Evolutionary conservation across 2,888 invertebrate species (phyloP), one percentile per base, ranked within the genome.

Genomic region (Pogonocherus hispidulus): DNA sequence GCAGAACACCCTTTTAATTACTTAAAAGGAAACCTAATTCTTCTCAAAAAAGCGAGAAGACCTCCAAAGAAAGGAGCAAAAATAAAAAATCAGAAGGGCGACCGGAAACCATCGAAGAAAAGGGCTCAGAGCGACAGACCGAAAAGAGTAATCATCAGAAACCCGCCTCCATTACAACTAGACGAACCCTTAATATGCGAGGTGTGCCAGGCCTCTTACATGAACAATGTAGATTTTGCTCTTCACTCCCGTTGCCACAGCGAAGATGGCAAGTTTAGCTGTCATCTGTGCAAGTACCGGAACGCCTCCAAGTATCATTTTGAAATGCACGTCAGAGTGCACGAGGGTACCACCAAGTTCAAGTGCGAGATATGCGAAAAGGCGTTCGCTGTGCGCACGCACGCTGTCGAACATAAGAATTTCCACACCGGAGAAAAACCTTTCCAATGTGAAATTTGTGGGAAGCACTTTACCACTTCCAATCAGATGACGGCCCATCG

Each of bases 371-470:
- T 11, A 80, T 86, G 41, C 82, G 82, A 66, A 66, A 85, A 46
- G 83, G 84, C 11, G 69, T 86, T 32, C 57, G 66, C 71, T 2
- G 71, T 69, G 4, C 79, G 77, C 59, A 79, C 77, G 2, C 78
- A 80, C 19, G 77, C 80, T 4, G 71, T 74, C 11, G 78, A 80
- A 52, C 82, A 81, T 62, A 77, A 80, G 19, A 75, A 79, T 49
- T 79, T 80, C 47, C 83, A 82, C 63, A 80, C 80, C 51, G 79
- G 81, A 0, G 82, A 83, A 47, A 82, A 87, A 68, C 86, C 87
- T 54, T 88, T 87, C 77, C 86, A 87, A 72, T 88, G 88, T 77
- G 87, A 87, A 67, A 85, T 87, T 8, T 88, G 88, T 75, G 84
- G 86, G 69, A 87, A 88, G 65, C 85, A 86, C n/a, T 87, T 87